A percentile compares a stretch with the other conserved stretches of the same genome.
Conservation (phyloP, 2,797 vertebrate genomes). For the Florisuga fusca region DNA sequence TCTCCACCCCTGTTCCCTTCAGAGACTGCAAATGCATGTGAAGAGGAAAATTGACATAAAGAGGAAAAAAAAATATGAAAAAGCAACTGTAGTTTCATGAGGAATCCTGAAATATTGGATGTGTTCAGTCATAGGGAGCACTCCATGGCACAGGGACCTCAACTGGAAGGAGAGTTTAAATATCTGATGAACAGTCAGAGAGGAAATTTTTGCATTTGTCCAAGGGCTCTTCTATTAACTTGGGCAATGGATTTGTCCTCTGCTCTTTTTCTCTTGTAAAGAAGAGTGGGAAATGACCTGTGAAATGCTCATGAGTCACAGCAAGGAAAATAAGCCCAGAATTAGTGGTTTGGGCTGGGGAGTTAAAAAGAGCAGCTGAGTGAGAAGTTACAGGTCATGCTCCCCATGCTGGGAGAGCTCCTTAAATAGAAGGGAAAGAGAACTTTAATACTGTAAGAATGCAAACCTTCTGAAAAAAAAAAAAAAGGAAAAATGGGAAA, state of each 20-base stretch:
- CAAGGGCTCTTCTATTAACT: not conserved
- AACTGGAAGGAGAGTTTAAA: not conserved
- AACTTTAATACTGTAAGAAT: not conserved
- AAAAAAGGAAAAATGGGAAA: not conserved
- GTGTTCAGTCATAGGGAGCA: not conserved
- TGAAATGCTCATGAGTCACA: not conserved
- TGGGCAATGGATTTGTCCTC: not conserved
- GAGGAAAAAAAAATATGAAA: not conserved
- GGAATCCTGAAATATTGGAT: not conserved
- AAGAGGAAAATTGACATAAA: not conserved
- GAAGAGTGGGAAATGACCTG: not conserved
- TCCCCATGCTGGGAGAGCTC: not conserved
- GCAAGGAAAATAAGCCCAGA: not conserved
- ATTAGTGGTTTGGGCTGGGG: not conserved
- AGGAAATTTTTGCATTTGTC: not conserved
- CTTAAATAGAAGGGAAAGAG: not conserved
- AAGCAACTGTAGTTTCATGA: not conserved
- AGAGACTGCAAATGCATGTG: not conserved
- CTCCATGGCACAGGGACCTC: not conserved
- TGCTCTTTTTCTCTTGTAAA: not conserved
- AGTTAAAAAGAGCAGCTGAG: not conserved
- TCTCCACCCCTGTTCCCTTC: not conserved
- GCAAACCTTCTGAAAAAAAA: not conserved
- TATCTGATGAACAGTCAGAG: not conserved
- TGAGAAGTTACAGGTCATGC: not conserved